Percentiles rank a stretch among this genome's conserved stretches.
Conservation (phyloP, 1,140 invertebrate species). For the Harlomillsia oculata region DNA sequence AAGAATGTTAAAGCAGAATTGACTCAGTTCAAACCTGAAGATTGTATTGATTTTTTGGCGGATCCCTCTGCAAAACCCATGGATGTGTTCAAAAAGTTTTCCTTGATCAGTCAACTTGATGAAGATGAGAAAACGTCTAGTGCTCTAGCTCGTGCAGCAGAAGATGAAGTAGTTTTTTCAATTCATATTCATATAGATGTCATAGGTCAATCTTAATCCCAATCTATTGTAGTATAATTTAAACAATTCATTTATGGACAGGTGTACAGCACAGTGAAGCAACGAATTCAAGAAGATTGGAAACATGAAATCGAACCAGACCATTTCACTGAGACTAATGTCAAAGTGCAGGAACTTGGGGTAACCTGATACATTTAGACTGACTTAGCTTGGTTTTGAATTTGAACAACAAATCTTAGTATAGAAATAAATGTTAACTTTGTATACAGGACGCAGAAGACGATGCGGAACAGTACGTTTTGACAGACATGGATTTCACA, state of each 20-base stretch:
- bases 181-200: no score
- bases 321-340: slow-evolving; percentile 5
- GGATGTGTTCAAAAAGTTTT: no score
- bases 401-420: no score
- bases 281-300: slow-evolving; percentile 32
- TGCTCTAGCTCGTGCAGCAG: slow-evolving; percentile 12
- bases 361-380: no score
- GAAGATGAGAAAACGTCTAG: no score
- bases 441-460: neutral
- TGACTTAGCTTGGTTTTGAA: no score
- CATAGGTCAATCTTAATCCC: neutral
- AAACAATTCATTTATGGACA: no score
- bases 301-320: slow-evolving; percentile 26
- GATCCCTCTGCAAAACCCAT: no score
- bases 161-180: slow-evolving; percentile 28
- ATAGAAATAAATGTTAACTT: neutral
- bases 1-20: neutral
- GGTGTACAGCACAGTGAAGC: slow-evolving; percentile 25
- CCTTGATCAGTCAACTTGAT: no score
- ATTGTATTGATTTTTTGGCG: neutral
- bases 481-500: slow-evolving; percentile 19
- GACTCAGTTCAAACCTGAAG: no score
- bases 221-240: neutral
- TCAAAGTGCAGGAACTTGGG: no score
- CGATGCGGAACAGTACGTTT: slow-evolving; percentile 15